Conservation (phyloP, 2,888 invertebrate species). For the Phrixothrix hirtus region DNA sequence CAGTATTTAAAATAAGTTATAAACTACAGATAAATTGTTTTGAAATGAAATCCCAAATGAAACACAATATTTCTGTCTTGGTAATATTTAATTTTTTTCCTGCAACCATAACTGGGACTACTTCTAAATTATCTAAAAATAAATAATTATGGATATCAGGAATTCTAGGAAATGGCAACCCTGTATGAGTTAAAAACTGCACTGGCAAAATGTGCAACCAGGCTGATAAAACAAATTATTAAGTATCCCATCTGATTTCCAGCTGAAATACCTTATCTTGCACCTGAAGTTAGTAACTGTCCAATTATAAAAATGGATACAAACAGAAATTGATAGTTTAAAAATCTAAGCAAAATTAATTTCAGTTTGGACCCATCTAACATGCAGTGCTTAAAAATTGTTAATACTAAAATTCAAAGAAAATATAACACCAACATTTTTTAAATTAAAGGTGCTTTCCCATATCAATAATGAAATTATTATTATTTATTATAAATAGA, state of each 20-base stretch:
- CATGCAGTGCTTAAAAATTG: slow-evolving; percentile 19
- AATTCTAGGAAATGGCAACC: slow-evolving; percentile 21
- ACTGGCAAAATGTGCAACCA: slow-evolving; percentile 31
- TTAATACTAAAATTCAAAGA: slow-evolving; percentile 10
- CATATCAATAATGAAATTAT: background rate
- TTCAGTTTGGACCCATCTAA: slow-evolving; percentile 13
- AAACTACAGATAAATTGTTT: too few relatives aligned
- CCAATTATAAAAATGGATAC: slow-evolving; percentile 16
- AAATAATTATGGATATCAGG: slow-evolving; percentile 6
- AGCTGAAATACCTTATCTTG: slow-evolving; percentile 36
- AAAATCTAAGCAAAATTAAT: slow-evolving; percentile 3
- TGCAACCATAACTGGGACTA: background rate
- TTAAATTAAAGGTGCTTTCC: slow-evolving; percentile 9
- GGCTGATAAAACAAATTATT: slow-evolving; percentile 34
- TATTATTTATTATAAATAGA: background rate
- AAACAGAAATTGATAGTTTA: slow-evolving; percentile 13
- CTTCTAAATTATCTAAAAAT: background rate
- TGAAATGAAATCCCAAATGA: too few relatives aligned
- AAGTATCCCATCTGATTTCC: slow-evolving; percentile 32
- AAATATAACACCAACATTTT: slow-evolving; percentile 10
- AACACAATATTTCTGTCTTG: too few relatives aligned
- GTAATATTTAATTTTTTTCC: too few relatives aligned
- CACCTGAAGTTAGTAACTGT: slow-evolving; percentile 35
- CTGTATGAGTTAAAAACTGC: slow-evolving; percentile 18
- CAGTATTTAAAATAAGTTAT: too few relatives aligned